Base-by-base conservation (phyloP, 2,888 invertebrate species). In the Eristalis arbustorum region DNA sequence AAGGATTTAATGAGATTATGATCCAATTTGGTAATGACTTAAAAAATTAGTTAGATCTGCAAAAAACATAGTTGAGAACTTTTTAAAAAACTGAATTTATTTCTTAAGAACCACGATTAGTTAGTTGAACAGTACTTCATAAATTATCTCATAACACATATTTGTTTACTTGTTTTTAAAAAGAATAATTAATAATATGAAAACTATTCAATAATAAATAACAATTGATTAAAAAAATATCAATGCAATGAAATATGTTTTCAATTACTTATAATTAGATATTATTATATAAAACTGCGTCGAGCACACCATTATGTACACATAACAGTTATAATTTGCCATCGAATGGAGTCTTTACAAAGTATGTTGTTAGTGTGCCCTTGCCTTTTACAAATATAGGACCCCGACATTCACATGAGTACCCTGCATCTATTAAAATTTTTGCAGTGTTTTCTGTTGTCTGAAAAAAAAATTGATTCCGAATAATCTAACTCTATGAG, bases 351-450 rank as follows among this genome's bases (percentile, higher is more conserved):
- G 97, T 97, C 93, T 96, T 97, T n/a, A 98, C 97, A 91, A 98
- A 97, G 92, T 97, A 98, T 0, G 98, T 98, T 59, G 95, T 96
- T 76, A 98, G 93, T 5, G 96, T 97, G 25, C 98, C 98, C 92
- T 98, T 98, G 59, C 99, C 99, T 93, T 99, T 99, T 11, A 99
- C 98, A 90, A 95, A 97, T 3, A 97, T 98, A 0, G 97, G 96
- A 0, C 99, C 99, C 25, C 99, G 95, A 91, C 97, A 98, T 90
- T 97, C 97, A 89, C 98, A 96, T 22, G 95, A 95, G 92, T 98
- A 98, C 3, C 98, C 98, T 2, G 96, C 96, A 77, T 95, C 95
- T 94, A 96, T 96, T 57, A 99, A 93, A 72, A 98, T 95, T 90
- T 96, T 95, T 0, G 97, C 97, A 10, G 97, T 97, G 89, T 95